These are phyloP conservation scores for Lepidostoma basale DNA, from an alignment of 1,140 invertebrate genomes.

Conservation along the genomic window DNA sequence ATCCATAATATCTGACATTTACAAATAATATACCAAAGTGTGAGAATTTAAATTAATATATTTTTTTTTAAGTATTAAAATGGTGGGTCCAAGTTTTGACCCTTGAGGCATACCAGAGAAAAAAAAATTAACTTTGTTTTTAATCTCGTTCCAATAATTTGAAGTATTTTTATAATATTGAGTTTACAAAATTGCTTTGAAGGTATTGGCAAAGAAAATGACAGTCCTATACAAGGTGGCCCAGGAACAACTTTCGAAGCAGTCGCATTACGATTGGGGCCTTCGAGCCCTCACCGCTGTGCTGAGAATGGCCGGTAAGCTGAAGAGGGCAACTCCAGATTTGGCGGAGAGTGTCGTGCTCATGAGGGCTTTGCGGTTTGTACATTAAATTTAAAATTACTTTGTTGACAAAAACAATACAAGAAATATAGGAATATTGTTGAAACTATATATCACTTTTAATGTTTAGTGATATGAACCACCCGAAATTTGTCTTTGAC, in stretches of 20 bases:
- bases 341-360: conserved; percentile 83
- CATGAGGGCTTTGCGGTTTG: conserved; percentile 79
- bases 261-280: conserved; percentile 95
- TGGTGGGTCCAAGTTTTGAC: no score
- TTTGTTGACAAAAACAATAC: background rate
- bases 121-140: no score
- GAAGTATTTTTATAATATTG: no score
- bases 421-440: background rate
- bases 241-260: conserved; percentile 86
- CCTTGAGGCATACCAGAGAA: no score
- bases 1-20: no score
- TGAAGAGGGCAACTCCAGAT: conserved; percentile 77
- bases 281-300: conserved; percentile 86
- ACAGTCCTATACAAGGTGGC: conserved; percentile 86
- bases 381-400: background rate
- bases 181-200: no score
- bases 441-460: background rate
- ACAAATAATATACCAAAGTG: no score
- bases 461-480: conserved; percentile 80
- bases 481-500: conserved; percentile 90
- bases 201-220: conserved; percentile 90
- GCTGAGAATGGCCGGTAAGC: conserved; percentile 85
- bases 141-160: no score
- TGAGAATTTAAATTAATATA: no score
- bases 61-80: no score